Evolutionary conservation across 23 tunicate genomes (phyloP).

Genomic region (Ascidia mentula): DNA sequence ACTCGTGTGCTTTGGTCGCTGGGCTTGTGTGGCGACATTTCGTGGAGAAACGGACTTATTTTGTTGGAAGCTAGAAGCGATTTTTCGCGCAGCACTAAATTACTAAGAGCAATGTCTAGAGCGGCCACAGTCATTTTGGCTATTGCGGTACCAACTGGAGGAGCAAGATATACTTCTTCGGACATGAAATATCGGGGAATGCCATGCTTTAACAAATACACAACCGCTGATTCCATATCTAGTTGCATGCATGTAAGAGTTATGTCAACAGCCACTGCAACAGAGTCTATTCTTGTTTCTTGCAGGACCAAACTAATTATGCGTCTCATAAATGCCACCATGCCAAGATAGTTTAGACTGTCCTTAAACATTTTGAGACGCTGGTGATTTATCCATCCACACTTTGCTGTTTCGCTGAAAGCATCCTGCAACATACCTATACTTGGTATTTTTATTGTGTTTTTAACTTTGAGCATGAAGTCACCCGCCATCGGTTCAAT

Average conservation of each 20-base stretch:
- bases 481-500: constrained; percentile 21
- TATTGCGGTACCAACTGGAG: constrained; percentile 51
- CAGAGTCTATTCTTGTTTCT: constrained; percentile 27
- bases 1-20: constrained; percentile 24
- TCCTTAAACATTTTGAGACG: constrained; percentile 15
- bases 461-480: constrained; percentile 6
- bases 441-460: background rate
- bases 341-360: constrained; percentile 33
- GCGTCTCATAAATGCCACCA: constrained; percentile 36
- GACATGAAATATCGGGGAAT: constrained; percentile 36
- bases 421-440: constrained; percentile 14
- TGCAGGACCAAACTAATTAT: constrained; percentile 30
- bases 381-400: constrained; percentile 38
- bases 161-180: constrained; percentile 27
- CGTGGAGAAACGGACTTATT: constrained; percentile 35
- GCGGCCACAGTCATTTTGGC: constrained; percentile 58
- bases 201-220: constrained; percentile 49
- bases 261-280: constrained; percentile 39
- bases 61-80: constrained; percentile 2
- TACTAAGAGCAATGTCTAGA: constrained; percentile 62
- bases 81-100: constrained; percentile 46
- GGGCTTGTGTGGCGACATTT: constrained; percentile 21
- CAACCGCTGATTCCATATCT: constrained; percentile 47
- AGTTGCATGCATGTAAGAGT: constrained; percentile 39
- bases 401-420: background rate